These are phyloP conservation scores for Acomys russatus DNA, from an alignment of 2,797 vertebrate genomes.

Conservation along the genomic window DNA sequence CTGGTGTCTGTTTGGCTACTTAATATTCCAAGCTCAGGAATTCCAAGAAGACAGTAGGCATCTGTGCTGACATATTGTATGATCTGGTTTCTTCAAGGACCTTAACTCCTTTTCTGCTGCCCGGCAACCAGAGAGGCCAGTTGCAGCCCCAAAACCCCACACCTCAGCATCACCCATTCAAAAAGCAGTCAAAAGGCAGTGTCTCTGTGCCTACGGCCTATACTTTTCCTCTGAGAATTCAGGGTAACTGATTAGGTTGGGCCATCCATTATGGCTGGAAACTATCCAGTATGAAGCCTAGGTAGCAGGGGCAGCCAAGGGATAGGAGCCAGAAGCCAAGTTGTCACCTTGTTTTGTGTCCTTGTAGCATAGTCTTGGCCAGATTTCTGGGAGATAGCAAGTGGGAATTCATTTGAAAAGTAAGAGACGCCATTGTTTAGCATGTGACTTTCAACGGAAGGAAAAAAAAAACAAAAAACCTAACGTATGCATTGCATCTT, in stretches of 20 bases:
- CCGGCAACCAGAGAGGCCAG: background rate
- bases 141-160: background rate
- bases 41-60: background rate
- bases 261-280: background rate
- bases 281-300: background rate
- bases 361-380: background rate
- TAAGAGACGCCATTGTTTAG: background rate
- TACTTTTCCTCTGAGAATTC: background rate
- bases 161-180: background rate
- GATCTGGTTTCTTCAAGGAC: background rate
- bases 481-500: background rate
- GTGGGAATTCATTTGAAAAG: background rate
- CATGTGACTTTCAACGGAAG: background rate
- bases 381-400: background rate
- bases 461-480: background rate
- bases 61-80: no score
- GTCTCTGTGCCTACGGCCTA: background rate
- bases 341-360: background rate
- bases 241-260: background rate
- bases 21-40: background rate
- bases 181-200: background rate
- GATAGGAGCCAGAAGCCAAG: background rate
- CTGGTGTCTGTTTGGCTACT: background rate
- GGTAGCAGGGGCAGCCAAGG: background rate
- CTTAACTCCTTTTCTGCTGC: background rate